These are phyloP conservation scores for Tragelaphus buxtoni DNA, from an alignment of 2,113 vertebrate species.

Conservation along the genomic window DNA sequence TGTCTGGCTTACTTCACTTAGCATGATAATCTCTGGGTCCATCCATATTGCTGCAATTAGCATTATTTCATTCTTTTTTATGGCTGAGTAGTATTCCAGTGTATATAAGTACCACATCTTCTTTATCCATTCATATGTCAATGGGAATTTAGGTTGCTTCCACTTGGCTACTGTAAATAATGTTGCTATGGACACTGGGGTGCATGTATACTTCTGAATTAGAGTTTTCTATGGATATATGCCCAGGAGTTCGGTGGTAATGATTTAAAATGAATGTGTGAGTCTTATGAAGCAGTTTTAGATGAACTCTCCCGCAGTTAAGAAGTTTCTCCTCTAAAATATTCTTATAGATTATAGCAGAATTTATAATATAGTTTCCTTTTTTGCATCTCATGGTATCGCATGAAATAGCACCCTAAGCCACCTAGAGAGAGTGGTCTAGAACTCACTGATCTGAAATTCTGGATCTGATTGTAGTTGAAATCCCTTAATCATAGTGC, in stretches of 20 bases:
- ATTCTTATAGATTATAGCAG: neutral
- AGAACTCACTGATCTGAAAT: neutral
- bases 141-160: neutral
- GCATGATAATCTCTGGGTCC: neutral
- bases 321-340: neutral
- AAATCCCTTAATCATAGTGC: neutral
- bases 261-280: neutral
- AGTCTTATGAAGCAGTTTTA: neutral
- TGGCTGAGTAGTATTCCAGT: neutral
- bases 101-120: neutral
- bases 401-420: neutral
- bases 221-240: neutral
- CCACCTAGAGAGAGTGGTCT: neutral
- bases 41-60: neutral
- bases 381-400: neutral
- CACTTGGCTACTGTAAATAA: neutral
- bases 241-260: neutral
- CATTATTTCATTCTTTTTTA: neutral
- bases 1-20: neutral
- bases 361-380: neutral
- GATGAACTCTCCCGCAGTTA: neutral
- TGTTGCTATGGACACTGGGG: neutral
- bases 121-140: neutral
- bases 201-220: neutral
- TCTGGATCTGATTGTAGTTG: too few relatives aligned